Evolutionary conservation across 1,140 invertebrate species (phyloP), one percentile per base, ranked within the genome.

Genomic region (Nilaparvata lugens): DNA sequence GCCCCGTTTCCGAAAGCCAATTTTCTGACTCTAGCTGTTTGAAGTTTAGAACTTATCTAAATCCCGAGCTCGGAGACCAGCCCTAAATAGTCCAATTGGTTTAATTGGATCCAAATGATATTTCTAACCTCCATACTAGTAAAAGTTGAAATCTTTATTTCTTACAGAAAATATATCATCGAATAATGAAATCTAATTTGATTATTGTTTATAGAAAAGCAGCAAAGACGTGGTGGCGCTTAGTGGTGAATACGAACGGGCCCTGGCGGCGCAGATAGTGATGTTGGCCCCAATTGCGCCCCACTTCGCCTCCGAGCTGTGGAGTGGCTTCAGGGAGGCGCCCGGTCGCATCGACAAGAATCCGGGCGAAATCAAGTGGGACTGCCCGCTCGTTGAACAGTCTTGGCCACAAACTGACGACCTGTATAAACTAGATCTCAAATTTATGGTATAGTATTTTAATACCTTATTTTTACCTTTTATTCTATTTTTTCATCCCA

Each of bases 251-350:
- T 96, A 82, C 74, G 89, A 95, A 74, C 72, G 82, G 65, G 82
- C 88, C 11, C 74, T 97, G 53, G 88, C 83, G 16, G 74, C 77
- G 13, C 82, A 91, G 66, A 81, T 97, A 52, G 88, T 96, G 58
- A 86, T 95, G 82, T 67, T 95, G 3, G 81, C 89, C 3, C 93
- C 93, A 0, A 78, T 97, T 63, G 85, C 87, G 4, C 94, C 95
- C 7, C 88, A 93, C 73, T 95, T 95, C 72, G 83, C 90, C 9
- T 91, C 87, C 1, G 91, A 96, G 74, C 74, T 96, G 28, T 97
- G 94, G 95, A 76, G 81, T 28, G 89, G 83, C 31, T 85, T 94
- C 68, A 70, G 79, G 18, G 77, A 78, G 1, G 81, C 81, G 7
- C 78, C 81, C 4, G 74, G 82, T 61, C 76, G 79, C 69, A 66